Evolutionary conservation across 2,797 vertebrate genomes (phyloP).

Genomic region (Sparus aurata): DNA sequence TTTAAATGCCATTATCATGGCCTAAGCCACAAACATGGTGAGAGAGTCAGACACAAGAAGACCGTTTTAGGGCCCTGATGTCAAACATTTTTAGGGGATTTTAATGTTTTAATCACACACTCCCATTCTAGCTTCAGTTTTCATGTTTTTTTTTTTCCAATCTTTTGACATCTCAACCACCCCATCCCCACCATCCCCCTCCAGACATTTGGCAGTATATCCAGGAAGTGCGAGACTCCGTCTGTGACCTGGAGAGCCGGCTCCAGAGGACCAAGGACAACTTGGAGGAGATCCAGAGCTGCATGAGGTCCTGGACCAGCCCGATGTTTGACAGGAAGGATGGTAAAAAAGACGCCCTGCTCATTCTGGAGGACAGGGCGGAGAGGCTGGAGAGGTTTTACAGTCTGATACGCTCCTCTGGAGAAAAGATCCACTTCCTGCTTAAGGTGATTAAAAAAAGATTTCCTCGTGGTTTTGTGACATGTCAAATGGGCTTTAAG

Average conservation of each 20-base stretch:
- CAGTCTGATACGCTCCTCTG: constrained; percentile 84
- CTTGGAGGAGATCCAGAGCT: constrained; percentile 88
- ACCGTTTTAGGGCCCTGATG: not conserved
- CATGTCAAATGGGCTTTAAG: constrained; percentile 7
- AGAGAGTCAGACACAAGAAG: not conserved
- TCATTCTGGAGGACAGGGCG: constrained; percentile 88
- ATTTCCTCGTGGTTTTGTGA: constrained; percentile 11
- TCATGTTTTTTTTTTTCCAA: not conserved
- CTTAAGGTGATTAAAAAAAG: constrained; percentile 83
- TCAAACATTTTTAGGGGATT: not conserved
- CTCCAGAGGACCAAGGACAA: constrained; percentile 91
- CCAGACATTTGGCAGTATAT: constrained; percentile 91
- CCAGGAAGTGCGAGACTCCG: constrained; percentile 79
- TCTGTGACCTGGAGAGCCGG: constrained; percentile 89
- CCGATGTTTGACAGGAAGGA: constrained; percentile 93
- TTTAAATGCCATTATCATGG: not conserved
- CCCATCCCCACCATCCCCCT: not conserved
- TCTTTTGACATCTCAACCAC: not conserved
- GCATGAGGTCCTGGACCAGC: constrained; percentile 87
- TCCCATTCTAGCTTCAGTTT: not conserved
- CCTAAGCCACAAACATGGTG: no score
- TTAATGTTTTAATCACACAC: not conserved
- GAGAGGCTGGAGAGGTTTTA: constrained; percentile 87
- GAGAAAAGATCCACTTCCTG: constrained; percentile 90
- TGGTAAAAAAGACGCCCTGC: constrained; percentile 87